Percentiles rank a stretch among this genome's conserved stretches.
These are phyloP conservation scores for Cataglyphis altisquamis DNA, from an alignment of 2,888 invertebrate species.

Conservation along the genomic window DNA sequence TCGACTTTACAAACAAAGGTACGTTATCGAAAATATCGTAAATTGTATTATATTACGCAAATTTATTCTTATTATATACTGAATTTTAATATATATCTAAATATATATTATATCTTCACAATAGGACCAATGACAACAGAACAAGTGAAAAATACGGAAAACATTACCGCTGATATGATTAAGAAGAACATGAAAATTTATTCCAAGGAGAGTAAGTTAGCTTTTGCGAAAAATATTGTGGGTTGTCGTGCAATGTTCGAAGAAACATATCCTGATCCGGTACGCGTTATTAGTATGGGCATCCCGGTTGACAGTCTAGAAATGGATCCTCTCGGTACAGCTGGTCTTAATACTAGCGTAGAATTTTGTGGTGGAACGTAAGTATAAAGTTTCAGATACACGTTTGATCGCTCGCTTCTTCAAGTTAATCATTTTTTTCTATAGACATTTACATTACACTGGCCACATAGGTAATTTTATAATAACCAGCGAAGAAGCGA, in stretches of 20 bases:
- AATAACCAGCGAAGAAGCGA: slow-evolving; percentile 99
- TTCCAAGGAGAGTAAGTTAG: slow-evolving; percentile 94
- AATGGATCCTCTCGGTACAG: slow-evolving; percentile 93
- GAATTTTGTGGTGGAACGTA: slow-evolving; percentile 99
- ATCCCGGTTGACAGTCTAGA: slow-evolving; percentile 96
- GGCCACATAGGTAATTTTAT: slow-evolving; percentile 98
- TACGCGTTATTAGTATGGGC: slow-evolving; percentile 97
- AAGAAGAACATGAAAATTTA: slow-evolving; percentile 93
- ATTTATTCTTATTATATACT: slow-evolving; percentile 1
- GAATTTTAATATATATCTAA: no score
- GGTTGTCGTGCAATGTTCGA: slow-evolving; percentile 99
- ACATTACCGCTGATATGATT: slow-evolving; percentile 92
- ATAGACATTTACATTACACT: slow-evolving; percentile 93
- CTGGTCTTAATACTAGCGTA: slow-evolving; percentile 95
- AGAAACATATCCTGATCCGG: slow-evolving; percentile 99
- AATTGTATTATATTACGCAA: neutral
- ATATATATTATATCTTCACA: neutral
- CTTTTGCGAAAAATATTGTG: slow-evolving; percentile 95
- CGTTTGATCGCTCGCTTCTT: neutral
- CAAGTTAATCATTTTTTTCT: slow-evolving; percentile 56
- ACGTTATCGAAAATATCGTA: slow-evolving; percentile 19
- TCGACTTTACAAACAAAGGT: slow-evolving; percentile 98
- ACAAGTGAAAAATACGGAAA: slow-evolving; percentile 96
- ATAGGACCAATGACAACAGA: slow-evolving; percentile 93
- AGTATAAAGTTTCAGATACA: slow-evolving; percentile 79